A percentile compares a stretch with the other conserved stretches of the same genome.
Evolutionary conservation across 2,888 invertebrate genomes (phyloP).

Genomic region (Harmothoe impar): DNA sequence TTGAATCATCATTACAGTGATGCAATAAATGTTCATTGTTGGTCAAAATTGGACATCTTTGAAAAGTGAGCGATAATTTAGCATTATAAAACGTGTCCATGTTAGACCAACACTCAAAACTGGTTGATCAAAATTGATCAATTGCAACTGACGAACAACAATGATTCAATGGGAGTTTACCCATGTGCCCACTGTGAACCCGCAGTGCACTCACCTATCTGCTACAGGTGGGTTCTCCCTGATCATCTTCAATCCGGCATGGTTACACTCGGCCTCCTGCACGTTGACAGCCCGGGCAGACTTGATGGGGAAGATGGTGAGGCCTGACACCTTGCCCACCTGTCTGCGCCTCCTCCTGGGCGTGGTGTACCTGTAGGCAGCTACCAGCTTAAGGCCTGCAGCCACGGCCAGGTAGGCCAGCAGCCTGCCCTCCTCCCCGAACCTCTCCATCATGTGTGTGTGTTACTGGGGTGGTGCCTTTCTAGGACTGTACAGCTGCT

Average conservation of each 20-base stretch:
- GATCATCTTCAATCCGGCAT: constrained; percentile 56
- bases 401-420: constrained; percentile 1
- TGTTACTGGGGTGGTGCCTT: neutral
- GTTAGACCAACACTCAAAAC: no score
- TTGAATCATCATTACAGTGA: no score
- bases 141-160: no score
- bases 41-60: no score
- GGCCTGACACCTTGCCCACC: constrained; percentile 44
- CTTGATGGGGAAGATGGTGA: constrained; percentile 59
- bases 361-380: neutral
- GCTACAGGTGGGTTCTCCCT: neutral
- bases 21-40: no score
- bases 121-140: no score
- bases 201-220: neutral
- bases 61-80: no score
- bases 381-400: neutral
- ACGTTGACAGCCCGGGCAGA: constrained; percentile 34
- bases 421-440: neutral
- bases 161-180: no score
- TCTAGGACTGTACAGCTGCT: no score
- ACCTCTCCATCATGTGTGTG: neutral
- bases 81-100: no score
- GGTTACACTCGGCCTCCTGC: constrained; percentile 14
- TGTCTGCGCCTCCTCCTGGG: neutral
- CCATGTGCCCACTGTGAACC: no score